phyloP scores from a whole-genome alignment of 2,888 invertebrate genomes.

The Polietes domitor region DNA sequence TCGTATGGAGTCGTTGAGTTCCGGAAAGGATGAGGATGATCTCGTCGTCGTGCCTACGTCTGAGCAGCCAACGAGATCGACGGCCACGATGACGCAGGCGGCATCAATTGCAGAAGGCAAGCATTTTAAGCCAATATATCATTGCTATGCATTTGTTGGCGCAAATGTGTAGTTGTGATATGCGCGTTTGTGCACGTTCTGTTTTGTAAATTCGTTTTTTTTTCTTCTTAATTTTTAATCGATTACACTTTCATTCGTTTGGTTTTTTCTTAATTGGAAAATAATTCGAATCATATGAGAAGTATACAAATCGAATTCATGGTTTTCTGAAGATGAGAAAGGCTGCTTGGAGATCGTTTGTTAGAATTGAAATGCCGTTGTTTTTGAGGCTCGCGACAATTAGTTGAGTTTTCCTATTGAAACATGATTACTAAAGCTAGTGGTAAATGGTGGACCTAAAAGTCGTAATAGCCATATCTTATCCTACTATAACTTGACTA shows the following conservation, averaged over 20 bases:
- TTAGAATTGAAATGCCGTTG: not conserved
- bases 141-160: slow-evolving; percentile 42
- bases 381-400: too few relatives aligned
- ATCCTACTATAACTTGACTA: too few relatives aligned
- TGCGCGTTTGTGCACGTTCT: slow-evolving; percentile 69
- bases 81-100: slow-evolving; percentile 31
- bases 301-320: not conserved
- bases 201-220: slow-evolving; percentile 69
- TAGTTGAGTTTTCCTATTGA: too few relatives aligned
- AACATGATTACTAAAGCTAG: too few relatives aligned
- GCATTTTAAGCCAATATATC: slow-evolving; percentile 72
- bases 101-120: slow-evolving; percentile 74
- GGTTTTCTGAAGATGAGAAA: not conserved
- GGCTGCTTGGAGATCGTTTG: not conserved
- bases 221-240: slow-evolving; percentile 39
- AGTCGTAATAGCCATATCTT: too few relatives aligned
- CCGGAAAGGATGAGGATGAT: slow-evolving; percentile 49
- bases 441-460: too few relatives aligned
- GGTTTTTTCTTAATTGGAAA: slow-evolving; percentile 23
- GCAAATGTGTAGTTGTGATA: slow-evolving; percentile 59
- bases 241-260: slow-evolving; percentile 42
- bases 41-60: slow-evolving; percentile 32
- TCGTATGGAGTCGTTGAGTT: slow-evolving; percentile 63
- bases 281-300: not conserved
- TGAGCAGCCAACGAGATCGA: slow-evolving; percentile 62